A percentile compares a stretch with the other conserved stretches of the same genome.
Evolutionary conservation across 1,140 invertebrate genomes (phyloP).

Genomic region (Orchestia grillus): DNA sequence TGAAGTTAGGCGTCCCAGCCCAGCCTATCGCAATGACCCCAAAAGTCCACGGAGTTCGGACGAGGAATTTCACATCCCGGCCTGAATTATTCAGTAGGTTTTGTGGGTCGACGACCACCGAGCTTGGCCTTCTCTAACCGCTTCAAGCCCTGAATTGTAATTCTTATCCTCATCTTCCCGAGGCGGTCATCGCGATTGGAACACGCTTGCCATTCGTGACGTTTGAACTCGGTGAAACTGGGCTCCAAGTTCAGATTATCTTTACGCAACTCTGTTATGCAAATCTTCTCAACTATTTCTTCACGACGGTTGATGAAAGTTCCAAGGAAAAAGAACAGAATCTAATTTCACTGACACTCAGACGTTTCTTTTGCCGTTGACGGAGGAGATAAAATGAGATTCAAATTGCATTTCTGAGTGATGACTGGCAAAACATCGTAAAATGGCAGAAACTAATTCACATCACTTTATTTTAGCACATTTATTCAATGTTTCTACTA

Average conservation of each 20-base stretch:
- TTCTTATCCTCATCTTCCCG: not conserved
- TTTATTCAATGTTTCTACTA: not conserved
- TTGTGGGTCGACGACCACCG: not conserved
- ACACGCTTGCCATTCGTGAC: not conserved
- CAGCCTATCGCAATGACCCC: not conserved
- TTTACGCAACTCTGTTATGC: not conserved
- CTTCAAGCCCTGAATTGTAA: not conserved
- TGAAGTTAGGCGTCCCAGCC: not conserved
- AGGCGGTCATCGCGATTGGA: not conserved
- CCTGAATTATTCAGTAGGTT: constrained; percentile 42
- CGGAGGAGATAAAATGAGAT: not conserved
- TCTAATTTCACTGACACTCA: not conserved
- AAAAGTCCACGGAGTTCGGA: not conserved
- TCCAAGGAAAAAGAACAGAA: not conserved
- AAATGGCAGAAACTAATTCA: not conserved
- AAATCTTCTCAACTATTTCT: not conserved
- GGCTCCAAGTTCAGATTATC: not conserved
- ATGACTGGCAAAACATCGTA: not conserved
- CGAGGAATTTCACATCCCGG: constrained; percentile 1
- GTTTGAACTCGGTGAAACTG: not conserved
- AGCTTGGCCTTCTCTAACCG: not conserved
- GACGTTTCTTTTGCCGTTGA: not conserved
- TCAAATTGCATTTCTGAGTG: not conserved
- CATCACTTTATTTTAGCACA: not conserved
- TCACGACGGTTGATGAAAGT: not conserved